phyloP scores from a whole-genome alignment of 2,888 invertebrate genomes.

The Campoletis raptor region DNA sequence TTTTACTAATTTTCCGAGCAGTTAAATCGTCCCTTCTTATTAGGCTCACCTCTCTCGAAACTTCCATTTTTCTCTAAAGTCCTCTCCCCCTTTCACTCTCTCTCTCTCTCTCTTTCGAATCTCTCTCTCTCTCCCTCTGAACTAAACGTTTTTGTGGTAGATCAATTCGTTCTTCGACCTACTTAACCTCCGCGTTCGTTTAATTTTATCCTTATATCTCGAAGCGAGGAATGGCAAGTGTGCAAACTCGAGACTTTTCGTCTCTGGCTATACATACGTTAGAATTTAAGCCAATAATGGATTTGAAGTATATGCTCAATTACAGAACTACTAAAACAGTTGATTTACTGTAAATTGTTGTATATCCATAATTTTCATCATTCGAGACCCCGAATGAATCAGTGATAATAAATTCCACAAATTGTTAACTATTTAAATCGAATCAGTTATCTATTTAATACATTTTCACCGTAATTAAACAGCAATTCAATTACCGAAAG shows the following conservation, averaged over 20 bases:
- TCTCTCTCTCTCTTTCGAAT: neutral
- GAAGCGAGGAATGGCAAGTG: neutral
- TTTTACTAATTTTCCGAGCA: conserved; percentile 73
- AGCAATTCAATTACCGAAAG: neutral
- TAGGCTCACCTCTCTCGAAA: conserved; percentile 56
- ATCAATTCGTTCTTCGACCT: conserved; percentile 54
- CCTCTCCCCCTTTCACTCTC: neutral
- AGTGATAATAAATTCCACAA: too few species aligned
- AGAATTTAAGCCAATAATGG: conserved; percentile 8
- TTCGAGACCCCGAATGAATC: neutral
- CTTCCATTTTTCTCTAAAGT: conserved; percentile 36
- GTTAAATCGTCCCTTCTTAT: conserved; percentile 71
- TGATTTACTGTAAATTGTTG: neutral
- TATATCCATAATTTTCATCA: neutral
- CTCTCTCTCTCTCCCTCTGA: too few species aligned
- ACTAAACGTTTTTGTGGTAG: conserved; percentile 56
- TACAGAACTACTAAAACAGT: neutral
- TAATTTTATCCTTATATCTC: conserved; percentile 43
- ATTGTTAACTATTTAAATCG: too few species aligned
- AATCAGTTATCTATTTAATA: too few species aligned
- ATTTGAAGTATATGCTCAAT: conserved; percentile 9
- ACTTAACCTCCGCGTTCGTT: conserved; percentile 32
- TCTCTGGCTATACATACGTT: neutral
- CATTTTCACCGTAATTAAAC: neutral
- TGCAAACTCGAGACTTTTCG: conserved; percentile 5